A percentile compares a stretch with the other conserved stretches of the same genome.
Evolutionary conservation across 2,888 invertebrate species (phyloP).

Genomic region (Amphimallon solstitiale): DNA sequence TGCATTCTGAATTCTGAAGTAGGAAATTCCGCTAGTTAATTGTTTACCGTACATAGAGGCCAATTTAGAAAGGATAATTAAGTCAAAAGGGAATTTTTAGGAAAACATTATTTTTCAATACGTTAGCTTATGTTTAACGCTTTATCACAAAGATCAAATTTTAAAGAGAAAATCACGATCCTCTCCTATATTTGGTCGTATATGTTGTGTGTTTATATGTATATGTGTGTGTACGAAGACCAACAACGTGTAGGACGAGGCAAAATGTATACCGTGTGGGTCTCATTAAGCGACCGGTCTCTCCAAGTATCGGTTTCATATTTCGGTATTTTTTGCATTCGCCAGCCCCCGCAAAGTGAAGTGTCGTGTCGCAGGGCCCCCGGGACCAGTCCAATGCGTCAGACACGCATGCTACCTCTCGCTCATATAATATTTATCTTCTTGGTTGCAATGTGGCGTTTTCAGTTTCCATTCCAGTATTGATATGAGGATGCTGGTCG

Average conservation of each 20-base stretch:
- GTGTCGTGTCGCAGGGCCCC: constrained; percentile 62
- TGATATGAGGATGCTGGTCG: constrained; percentile 30
- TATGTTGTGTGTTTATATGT: constrained; percentile 1
- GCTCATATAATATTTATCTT: constrained; percentile 48
- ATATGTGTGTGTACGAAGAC: constrained; percentile 18
- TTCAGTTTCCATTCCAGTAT: constrained; percentile 39
- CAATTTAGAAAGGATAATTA: no score
- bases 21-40: no score
- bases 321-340: constrained; percentile 60
- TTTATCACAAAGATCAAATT: no score
- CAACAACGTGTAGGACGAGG: constrained; percentile 26
- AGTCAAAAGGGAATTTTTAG: no score
- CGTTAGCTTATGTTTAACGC: no score
- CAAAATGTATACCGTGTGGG: constrained; percentile 41
- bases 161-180: not conserved
- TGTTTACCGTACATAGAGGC: no score
- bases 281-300: constrained; percentile 48
- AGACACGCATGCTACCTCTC: constrained; percentile 47
- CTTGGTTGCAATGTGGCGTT: constrained; percentile 38
- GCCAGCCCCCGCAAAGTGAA: constrained; percentile 58
- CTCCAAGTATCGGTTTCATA: constrained; percentile 56
- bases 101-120: no score
- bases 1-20: no score
- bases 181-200: constrained; percentile 19
- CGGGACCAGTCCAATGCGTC: constrained; percentile 49